Percentiles rank a stretch among this genome's conserved stretches.
Evolutionary conservation across 2,888 invertebrate genomes (phyloP).

Genomic region (Acanthopleura granulata): DNA sequence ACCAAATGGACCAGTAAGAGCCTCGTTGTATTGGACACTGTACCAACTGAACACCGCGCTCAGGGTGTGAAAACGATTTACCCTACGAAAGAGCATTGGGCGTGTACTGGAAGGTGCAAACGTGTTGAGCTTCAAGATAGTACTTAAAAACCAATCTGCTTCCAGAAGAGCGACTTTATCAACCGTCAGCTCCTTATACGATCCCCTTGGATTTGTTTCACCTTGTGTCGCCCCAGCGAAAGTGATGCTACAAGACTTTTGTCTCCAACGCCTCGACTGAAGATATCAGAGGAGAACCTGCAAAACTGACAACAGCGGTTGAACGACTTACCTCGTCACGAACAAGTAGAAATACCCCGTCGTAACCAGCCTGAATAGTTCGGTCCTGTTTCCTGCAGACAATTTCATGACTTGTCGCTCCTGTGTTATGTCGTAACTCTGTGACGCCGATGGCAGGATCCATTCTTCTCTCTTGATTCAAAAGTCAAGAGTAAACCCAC

Average conservation of each 20-base stretch:
- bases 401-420: constrained; percentile 16
- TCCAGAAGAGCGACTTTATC: constrained; percentile 13
- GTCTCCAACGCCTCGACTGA: too few species aligned
- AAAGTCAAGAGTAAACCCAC: too few species aligned
- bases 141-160: neutral
- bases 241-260: too few species aligned
- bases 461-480: too few species aligned
- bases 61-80: neutral
- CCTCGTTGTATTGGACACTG: neutral
- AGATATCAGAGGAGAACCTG: neutral
- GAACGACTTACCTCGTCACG: constrained; percentile 11
- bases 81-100: constrained; percentile 22
- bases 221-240: constrained; percentile 7
- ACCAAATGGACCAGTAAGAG: constrained; percentile 24
- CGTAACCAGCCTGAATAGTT: neutral
- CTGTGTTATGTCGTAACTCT: neutral
- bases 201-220: constrained; percentile 20
- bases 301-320: constrained; percentile 17
- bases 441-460: too few species aligned
- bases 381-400: neutral
- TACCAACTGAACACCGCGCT: constrained; percentile 16
- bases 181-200: constrained; percentile 14
- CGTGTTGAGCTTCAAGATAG: constrained; percentile 6
- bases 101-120: constrained; percentile 22
- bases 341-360: constrained; percentile 3